Percentiles rank a stretch among this genome's conserved stretches.
Evolutionary conservation across 1,140 invertebrate species (phyloP).

Genomic region (Myzus persicae): DNA sequence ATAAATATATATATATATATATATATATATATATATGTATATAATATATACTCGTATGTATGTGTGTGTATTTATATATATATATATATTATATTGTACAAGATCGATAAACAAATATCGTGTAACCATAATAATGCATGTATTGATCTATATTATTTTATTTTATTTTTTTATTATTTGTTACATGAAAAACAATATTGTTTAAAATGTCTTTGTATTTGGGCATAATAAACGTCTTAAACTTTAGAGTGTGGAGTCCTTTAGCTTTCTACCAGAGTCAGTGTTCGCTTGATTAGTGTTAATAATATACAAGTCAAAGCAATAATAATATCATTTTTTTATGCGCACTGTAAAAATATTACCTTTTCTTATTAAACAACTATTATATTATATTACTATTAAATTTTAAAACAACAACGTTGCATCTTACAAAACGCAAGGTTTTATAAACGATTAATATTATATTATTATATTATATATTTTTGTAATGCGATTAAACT

Average conservation of each 20-base stretch:
- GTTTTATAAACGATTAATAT: not conserved
- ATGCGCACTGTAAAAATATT: conserved; percentile 11
- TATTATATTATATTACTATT: no score
- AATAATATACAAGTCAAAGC: conserved; percentile 5
- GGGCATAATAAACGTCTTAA: conserved; percentile 5
- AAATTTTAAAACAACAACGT: conserved; percentile 30
- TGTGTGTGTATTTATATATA: not conserved
- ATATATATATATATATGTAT: not conserved
- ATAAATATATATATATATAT: no score
- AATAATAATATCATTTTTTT: conserved; percentile 37
- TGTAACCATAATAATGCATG: conserved; percentile 35
- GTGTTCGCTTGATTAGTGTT: conserved; percentile 40
- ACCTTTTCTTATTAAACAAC: not conserved
- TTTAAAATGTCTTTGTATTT: conserved; percentile 39
- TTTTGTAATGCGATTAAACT: not conserved
- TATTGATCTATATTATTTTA: not conserved
- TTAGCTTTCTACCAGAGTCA: not conserved
- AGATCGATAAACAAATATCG: not conserved
- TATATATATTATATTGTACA: not conserved
- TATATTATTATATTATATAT: not conserved
- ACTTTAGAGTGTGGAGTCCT: conserved; percentile 27
- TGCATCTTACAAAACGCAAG: not conserved
- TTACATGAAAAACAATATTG: not conserved
- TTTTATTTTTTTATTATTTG: conserved; percentile 8
- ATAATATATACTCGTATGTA: not conserved